Conservation (phyloP, 2,888 invertebrate genomes). For the Dicranocentrus wangi region DNA sequence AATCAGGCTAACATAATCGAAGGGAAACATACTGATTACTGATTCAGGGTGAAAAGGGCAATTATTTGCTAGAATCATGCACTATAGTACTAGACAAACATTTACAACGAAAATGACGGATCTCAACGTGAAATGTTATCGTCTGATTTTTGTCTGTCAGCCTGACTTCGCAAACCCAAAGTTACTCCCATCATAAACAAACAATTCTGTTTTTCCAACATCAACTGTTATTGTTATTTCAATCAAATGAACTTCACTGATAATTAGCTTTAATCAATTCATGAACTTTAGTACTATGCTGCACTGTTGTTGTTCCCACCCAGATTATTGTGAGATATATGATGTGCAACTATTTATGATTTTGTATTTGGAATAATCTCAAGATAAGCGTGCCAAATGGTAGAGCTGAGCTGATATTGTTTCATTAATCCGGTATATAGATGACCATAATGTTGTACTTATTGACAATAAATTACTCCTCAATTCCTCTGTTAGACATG, state of each 20-base stretch:
- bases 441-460: too few species aligned
- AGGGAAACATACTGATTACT: too few species aligned
- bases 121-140: not conserved
- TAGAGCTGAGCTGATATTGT: too few species aligned
- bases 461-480: not conserved
- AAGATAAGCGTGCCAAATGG: conserved; percentile 30
- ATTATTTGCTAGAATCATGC: too few species aligned
- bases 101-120: not conserved
- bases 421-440: too few species aligned
- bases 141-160: conserved; percentile 20
- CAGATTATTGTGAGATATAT: conserved; percentile 25
- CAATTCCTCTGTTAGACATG: not conserved
- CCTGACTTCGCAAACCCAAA: conserved; percentile 71
- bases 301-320: conserved; percentile 37
- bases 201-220: conserved; percentile 5
- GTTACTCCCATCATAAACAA: conserved; percentile 54
- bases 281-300: not conserved
- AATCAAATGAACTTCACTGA: too few species aligned
- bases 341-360: conserved; percentile 18
- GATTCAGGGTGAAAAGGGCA: too few species aligned
- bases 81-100: too few species aligned
- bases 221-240: too few species aligned
- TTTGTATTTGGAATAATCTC: conserved; percentile 12
- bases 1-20: too few species aligned
- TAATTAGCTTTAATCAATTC: not conserved